A percentile compares a stretch with the other conserved stretches of the same genome.
Evolutionary conservation across 2,797 vertebrate species (phyloP).

Genomic region (Fratercula arctica): DNA sequence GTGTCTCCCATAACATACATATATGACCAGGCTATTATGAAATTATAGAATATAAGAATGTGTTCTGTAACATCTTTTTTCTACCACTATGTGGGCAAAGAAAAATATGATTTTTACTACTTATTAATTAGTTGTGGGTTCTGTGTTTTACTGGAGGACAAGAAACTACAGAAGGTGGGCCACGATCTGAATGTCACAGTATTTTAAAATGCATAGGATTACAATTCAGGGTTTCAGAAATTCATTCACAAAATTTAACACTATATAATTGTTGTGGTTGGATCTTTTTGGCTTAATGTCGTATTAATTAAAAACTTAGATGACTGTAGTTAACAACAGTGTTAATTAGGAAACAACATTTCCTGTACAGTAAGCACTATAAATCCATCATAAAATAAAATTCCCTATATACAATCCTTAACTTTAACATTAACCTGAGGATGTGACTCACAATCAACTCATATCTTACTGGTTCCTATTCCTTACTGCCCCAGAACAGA

Average conservation of each 20-base stretch:
- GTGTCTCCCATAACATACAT: not conserved
- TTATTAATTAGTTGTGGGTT: not conserved
- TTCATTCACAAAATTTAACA: not conserved
- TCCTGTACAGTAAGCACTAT: not conserved
- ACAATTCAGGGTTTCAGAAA: not conserved
- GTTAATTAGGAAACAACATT: not conserved
- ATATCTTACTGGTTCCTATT: not conserved
- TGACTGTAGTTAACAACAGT: not conserved
- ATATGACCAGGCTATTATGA: not conserved
- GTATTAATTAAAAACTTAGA: not conserved
- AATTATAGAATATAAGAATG: not conserved
- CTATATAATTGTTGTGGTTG: not conserved
- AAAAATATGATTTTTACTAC: not conserved
- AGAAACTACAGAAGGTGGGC: not conserved
- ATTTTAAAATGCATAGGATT: not conserved
- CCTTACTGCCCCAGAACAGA: not conserved
- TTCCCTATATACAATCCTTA: not conserved
- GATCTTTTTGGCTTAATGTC: slow-evolving; percentile 12
- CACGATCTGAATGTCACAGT: not conserved
- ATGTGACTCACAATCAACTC: not conserved
- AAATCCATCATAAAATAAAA: not conserved
- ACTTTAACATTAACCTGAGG: not conserved
- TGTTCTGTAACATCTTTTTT: not conserved
- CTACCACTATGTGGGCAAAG: not conserved
- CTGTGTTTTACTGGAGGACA: not conserved